These are phyloP conservation scores for Macrochelys suwanniensis DNA, from an alignment of 2,797 vertebrate species.

Conservation along the genomic window DNA sequence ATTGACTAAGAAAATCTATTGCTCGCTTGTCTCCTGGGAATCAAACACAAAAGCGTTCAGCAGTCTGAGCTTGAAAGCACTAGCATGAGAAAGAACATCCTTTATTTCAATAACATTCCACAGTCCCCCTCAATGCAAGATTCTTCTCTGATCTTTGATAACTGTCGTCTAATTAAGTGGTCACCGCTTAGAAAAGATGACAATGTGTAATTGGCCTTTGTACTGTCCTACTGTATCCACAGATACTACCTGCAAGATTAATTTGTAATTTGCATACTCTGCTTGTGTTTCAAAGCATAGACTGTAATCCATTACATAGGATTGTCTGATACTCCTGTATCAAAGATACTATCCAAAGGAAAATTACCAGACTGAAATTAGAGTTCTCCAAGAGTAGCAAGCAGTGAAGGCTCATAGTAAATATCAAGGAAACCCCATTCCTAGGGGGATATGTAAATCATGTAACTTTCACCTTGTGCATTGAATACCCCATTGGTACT, in stretches of 20 bases:
- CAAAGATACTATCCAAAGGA: constrained; percentile 28
- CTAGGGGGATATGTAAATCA: not conserved
- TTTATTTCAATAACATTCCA: constrained; percentile 23
- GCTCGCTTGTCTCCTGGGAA: constrained; percentile 11
- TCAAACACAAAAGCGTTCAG: not conserved
- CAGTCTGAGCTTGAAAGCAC: not conserved
- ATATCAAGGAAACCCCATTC: not conserved
- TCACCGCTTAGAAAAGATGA: constrained; percentile 1
- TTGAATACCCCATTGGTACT: not conserved
- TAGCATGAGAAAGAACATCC: constrained; percentile 40
- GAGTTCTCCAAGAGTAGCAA: not conserved
- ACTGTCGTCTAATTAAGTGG: constrained; percentile 42
- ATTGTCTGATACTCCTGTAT: constrained; percentile 27
- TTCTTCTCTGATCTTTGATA: constrained; percentile 41
- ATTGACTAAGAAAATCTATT: constrained; percentile 49
- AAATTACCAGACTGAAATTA: constrained; percentile 59
- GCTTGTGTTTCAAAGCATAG: not conserved
- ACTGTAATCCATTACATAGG: constrained; percentile 11
- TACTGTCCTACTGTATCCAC: not conserved
- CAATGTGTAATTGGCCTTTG: not conserved
- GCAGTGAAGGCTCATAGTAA: not conserved
- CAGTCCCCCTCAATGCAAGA: not conserved
- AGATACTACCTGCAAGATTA: not conserved
- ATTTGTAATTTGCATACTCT: not conserved
- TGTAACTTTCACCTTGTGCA: not conserved